A percentile compares a stretch with the other conserved stretches of the same genome.
Conservation (phyloP, 2,888 invertebrate species). For the Campaea margaritaria region DNA sequence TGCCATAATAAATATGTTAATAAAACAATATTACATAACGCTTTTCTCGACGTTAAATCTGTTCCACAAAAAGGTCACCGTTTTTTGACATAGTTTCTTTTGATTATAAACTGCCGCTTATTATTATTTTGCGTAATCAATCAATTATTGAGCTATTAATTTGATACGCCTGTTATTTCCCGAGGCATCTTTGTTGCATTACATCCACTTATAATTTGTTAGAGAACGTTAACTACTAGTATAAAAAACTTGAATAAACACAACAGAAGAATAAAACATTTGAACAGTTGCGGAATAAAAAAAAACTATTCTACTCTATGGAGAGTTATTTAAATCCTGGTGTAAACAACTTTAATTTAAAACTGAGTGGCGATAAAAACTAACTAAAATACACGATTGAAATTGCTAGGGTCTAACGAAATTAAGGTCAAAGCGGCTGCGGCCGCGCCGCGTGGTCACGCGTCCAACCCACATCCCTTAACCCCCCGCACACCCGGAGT, state of each 20-base stretch:
- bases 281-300: too few species aligned
- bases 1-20: constrained; percentile 48
- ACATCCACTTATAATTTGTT: not conserved
- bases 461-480: constrained; percentile 69
- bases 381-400: not conserved
- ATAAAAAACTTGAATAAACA: not conserved
- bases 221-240: not conserved
- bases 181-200: constrained; percentile 21
- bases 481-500: constrained; percentile 52
- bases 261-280: too few species aligned
- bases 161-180: constrained; percentile 12
- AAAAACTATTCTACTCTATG: too few species aligned
- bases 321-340: too few species aligned
- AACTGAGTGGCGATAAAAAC: too few species aligned
- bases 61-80: constrained; percentile 28
- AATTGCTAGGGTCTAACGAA: constrained; percentile 18
- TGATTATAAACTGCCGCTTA: constrained; percentile 15
- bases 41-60: constrained; percentile 37
- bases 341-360: too few species aligned
- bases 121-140: constrained; percentile 22
- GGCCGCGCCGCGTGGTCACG: constrained; percentile 40
- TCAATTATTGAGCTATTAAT: constrained; percentile 20
- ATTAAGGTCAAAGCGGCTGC: constrained; percentile 21
- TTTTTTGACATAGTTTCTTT: constrained; percentile 23
- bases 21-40: constrained; percentile 43